Evolutionary conservation across 2,888 invertebrate genomes (phyloP).

Genomic region (Oxyteleia sp.): DNA sequence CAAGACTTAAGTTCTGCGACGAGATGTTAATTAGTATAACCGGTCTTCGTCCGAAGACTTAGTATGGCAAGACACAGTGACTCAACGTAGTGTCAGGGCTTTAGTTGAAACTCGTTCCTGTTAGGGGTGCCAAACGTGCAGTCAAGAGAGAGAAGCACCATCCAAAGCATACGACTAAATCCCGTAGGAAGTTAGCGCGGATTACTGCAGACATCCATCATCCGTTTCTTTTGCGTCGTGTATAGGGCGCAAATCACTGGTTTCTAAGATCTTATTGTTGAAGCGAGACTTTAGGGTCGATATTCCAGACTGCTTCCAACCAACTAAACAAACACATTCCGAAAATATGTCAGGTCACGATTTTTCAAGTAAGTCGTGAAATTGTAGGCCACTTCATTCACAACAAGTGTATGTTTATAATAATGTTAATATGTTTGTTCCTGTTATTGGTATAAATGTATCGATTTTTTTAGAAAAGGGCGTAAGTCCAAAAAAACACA

Average conservation of each 20-base stretch:
- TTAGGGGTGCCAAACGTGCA: slow-evolving; percentile 77
- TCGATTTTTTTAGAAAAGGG: no score
- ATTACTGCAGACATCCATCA: slow-evolving; percentile 87
- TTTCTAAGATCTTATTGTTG: slow-evolving; percentile 69
- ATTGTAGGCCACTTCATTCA: no score
- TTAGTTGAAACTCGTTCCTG: slow-evolving; percentile 80
- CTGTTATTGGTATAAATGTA: no score
- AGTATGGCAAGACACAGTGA: slow-evolving; percentile 83
- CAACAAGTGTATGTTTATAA: background rate
- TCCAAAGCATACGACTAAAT: slow-evolving; percentile 81
- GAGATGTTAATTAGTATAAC: slow-evolving; percentile 87
- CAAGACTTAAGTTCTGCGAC: slow-evolving; percentile 84
- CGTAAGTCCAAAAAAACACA: no score
- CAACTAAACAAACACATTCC: slow-evolving; percentile 45
- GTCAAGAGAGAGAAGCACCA: slow-evolving; percentile 75
- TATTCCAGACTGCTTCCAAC: slow-evolving; percentile 50
- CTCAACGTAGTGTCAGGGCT: slow-evolving; percentile 87
- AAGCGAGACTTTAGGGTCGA: slow-evolving; percentile 49
- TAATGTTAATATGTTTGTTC: no score
- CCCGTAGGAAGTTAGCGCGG: slow-evolving; percentile 86
- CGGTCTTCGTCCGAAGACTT: slow-evolving; percentile 79
- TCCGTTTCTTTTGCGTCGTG: slow-evolving; percentile 82
- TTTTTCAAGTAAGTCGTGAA: background rate
- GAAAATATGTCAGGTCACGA: slow-evolving; percentile 11
- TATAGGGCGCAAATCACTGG: slow-evolving; percentile 73